These are phyloP conservation scores for Cataglyphis livida DNA, from an alignment of 2,888 invertebrate genomes.

Conservation along the genomic window DNA sequence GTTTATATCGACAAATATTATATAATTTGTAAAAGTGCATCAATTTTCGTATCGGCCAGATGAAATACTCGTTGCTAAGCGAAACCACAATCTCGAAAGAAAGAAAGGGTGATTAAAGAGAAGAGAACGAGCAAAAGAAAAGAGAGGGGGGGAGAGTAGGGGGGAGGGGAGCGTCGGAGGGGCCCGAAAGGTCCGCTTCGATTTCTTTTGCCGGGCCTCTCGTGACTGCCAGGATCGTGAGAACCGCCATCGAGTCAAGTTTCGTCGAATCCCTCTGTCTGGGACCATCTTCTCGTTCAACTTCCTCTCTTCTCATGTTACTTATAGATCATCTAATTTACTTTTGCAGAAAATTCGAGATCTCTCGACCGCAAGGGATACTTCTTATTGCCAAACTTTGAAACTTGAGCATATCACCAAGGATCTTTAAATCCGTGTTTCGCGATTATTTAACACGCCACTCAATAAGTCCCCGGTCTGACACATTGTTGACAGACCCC, in stretches of 20 bases:
- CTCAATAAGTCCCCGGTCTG: too few relatives aligned
- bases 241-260: conserved; percentile 42
- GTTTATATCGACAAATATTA: background rate
- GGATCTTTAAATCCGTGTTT: background rate
- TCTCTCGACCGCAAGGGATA: background rate
- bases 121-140: conserved; percentile 11
- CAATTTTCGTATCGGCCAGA: background rate
- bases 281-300: conserved; percentile 3
- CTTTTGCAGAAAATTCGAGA: conserved; percentile 1
- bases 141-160: background rate
- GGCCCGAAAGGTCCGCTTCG: conserved; percentile 36
- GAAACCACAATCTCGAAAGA: conserved; percentile 27
- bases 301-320: conserved; percentile 20
- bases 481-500: too few relatives aligned
- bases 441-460: background rate
- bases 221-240: conserved; percentile 52
- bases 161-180: background rate
- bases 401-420: background rate
- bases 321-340: conserved; percentile 8
- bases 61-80: background rate
- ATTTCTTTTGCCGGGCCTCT: conserved; percentile 52
- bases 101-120: conserved; percentile 5
- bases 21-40: background rate
- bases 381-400: background rate
- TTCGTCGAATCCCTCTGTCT: conserved; percentile 39